Conservation (phyloP, 2,113 vertebrate species). For the Muntiacus reevesi region DNA sequence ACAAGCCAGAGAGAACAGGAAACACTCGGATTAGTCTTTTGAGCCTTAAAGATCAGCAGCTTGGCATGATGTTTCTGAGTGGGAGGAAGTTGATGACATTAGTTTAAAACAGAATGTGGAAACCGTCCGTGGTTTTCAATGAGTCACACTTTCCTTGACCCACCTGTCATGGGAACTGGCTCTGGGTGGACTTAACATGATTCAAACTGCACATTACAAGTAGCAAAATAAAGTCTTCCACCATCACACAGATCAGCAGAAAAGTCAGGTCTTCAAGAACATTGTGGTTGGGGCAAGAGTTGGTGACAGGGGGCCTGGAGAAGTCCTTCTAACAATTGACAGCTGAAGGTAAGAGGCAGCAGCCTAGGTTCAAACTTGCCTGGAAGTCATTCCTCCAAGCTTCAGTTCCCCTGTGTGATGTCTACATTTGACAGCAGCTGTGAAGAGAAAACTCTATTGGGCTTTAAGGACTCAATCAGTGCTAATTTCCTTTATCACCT, state of each 20-base stretch:
- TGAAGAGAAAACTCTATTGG: background rate
- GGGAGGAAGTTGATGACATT: background rate
- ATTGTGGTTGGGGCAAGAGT: background rate
- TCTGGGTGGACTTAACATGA: background rate
- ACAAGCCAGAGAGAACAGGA: background rate
- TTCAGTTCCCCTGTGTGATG: background rate
- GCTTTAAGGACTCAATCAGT: background rate
- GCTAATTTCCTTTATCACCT: background rate
- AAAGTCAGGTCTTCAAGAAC: background rate
- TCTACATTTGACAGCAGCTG: background rate
- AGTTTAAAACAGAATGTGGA: background rate
- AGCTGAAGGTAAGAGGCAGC: background rate
- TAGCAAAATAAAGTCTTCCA: background rate
- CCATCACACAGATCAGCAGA: background rate
- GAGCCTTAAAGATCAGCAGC: background rate
- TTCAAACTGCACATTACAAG: background rate
- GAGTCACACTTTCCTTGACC: constrained; percentile 10
- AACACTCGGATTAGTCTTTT: background rate
- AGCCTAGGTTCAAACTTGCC: background rate
- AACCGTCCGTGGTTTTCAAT: constrained; percentile 10
- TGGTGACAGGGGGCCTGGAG: background rate
- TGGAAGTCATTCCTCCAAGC: background rate
- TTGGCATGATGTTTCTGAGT: background rate
- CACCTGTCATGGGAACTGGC: background rate
- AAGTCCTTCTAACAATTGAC: background rate